Base-by-base conservation (phyloP, 2,888 invertebrate species). In the Lithophane semibrunnea region DNA sequence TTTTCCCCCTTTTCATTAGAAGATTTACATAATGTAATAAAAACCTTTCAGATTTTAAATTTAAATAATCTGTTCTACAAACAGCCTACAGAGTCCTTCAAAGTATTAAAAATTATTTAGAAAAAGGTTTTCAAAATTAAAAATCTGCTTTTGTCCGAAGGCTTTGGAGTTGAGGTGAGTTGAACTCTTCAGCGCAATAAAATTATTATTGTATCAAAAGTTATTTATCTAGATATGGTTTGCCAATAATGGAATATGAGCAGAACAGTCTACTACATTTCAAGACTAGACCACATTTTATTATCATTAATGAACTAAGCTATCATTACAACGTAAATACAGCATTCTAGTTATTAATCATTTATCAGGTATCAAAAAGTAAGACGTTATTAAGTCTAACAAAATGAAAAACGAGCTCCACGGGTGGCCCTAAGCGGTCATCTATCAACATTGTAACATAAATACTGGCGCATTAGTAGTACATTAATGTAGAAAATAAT, bases 11-110 rank as follows among this genome's bases (percentile, higher is more conserved):
- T 86, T 79, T 75, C 66, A 77, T 86, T 79, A 77, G 37, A 67
- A 72, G 42, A 81, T 86, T 86, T 84, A 81, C 86, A 86, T 86
- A 86, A 88, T 76, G 67, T 76, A 77, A 84, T 81, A 86, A 88
- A 88, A 86, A 84, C 69, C 84, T 86, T 84, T 84, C 64, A 81
- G 79, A 79, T 75, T 75, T 84, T 54, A 52, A 79, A 86, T 83
- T 83, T 69, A 75, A 82, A 83, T 88, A 86, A 77, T 81, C 79
- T 84, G 21, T 88, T 83, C 60, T 70, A 79, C 79, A 72, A 81
- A 79, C 63, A 83, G 81, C 58, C 65, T 66, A 63, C 75, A n/a
- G 21, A 72, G 56, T 16, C 56, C 37, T 72, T 65, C 65, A 44
- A 5, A 24, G 44, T 44, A 82, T 73, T 68, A 73, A 84, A 81